Base-by-base conservation (phyloP, 2,113 vertebrate species). In the Grus americana region DNA sequence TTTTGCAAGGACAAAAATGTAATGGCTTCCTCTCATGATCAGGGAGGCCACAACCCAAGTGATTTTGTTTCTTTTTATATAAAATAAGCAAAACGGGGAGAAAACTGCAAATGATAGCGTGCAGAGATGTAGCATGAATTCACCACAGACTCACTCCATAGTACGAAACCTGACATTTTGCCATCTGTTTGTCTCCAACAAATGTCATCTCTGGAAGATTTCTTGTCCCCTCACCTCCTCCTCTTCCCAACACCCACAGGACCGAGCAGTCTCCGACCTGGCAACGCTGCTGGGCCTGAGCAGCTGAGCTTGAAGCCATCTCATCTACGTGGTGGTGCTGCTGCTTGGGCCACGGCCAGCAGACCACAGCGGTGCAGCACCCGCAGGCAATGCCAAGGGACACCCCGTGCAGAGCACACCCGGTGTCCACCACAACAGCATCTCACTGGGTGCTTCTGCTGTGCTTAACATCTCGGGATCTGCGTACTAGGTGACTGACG, bases 341-440 rank as follows among this genome's bases (percentile, higher is more conserved):
- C 38, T 2, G 9, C 68, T 61, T 34, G 22, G 7, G 2, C 54
- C 36, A 8, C 0, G 2, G 62, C 44, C 70, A 57, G 59, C 44
- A 71, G 42, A 40, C 10, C 17, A 15, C 44, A 63, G 42, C 38
- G 42, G 32, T 54, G 57, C 46, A 32, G 58, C 2, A 5, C 19
- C 32, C 12, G 6, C 40, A 13, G 32, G 38, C n/a, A 34, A 9
- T 4, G 8, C 58, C 23, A 23, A 36, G n/a, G n/a, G 47, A 40
- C 40, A 21, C 0, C 0, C 15, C 1, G 3, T 5, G 38, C 63
- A 78, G 59, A 78, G 54, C 32, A 52, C 55, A 46, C 24, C 23
- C 0, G 2, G 32, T 18, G 36, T 32, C 46, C 66, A 40, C 59
- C 42, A 30, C 58, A 26, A 20, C 0, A 71, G 61, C 21, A 29